Conservation (phyloP, 1,140 invertebrate species). For the Heliothis virescens region DNA sequence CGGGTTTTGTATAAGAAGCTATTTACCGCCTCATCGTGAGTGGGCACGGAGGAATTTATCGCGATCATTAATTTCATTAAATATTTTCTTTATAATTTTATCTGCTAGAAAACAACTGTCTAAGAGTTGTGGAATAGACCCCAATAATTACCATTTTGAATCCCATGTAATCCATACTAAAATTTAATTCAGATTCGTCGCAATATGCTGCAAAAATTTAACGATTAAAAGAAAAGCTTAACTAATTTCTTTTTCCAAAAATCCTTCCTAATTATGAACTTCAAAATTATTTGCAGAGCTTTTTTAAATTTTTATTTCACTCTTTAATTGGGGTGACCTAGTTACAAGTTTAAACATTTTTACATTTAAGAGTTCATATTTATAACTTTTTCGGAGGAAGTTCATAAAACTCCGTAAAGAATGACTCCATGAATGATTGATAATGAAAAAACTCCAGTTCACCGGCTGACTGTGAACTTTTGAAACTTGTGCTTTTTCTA, state of each 20-base stretch:
- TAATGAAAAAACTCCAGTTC: constrained; percentile 22
- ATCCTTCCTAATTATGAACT: constrained; percentile 40
- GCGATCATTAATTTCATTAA: too few relatives aligned
- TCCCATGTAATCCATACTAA: too few relatives aligned
- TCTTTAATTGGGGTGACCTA: constrained; percentile 34
- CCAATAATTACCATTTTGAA: too few relatives aligned
- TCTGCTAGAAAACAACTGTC: too few relatives aligned
- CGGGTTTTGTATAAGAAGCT: neutral
- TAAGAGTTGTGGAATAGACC: too few relatives aligned
- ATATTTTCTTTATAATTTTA: too few relatives aligned
- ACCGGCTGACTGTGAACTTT: neutral
- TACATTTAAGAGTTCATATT: constrained; percentile 37
- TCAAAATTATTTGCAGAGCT: constrained; percentile 25
- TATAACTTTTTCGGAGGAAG: constrained; percentile 22
- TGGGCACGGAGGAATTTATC: too few relatives aligned
- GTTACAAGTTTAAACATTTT: constrained; percentile 34
- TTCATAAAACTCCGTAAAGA: constrained; percentile 30
- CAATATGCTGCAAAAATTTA: neutral
- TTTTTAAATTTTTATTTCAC: constrained; percentile 22
- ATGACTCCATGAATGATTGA: constrained; percentile 43
- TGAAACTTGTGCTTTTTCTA: neutral
- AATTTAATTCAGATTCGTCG: neutral
- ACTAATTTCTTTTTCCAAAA: neutral
- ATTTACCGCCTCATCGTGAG: neutral
- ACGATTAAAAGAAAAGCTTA: neutral